Base-by-base conservation (phyloP, 1,140 invertebrate species). In the Neodiprion pinetum region DNA sequence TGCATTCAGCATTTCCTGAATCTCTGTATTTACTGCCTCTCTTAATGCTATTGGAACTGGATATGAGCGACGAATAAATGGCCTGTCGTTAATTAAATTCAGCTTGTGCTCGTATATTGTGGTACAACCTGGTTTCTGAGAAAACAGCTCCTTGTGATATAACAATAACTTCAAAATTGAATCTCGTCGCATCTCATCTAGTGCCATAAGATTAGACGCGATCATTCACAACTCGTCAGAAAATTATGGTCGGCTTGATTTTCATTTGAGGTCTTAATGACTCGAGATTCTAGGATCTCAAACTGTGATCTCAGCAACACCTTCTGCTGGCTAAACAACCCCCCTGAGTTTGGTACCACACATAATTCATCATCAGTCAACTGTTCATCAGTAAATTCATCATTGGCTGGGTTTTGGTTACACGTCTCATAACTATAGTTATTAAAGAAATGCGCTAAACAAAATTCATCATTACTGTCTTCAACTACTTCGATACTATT, bases 11-110 rank as follows among this genome's bases (percentile, higher is more conserved):
- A 81, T 78, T 48, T 71, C 23, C 0, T 74, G 9, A 8, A 82
- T 71, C 23, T 68, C 40, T 40, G 67, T 11, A 11, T 74, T 70
- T 23, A 74, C 74, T 23, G 66, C 74, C 14, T 48, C 9, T 14
- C 75, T 14, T 8, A 76, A 10, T 53, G 8, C 14, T 1, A 74
- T 67, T 7, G 79, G 78, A 12, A 82, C 71, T 5, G 79, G 80
- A 74, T 82, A 80, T 1, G 78, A 66, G 40, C 71, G 9, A 9
- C 50, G 50, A 9, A 53, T 14, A 53, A 9, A 53, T 53, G 50
- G 9, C 9, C 14, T 53, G 50, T 53, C 14, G 9, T 53, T 53
- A 9, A 53, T 53, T 14, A 53, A 53, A 9, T 53, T 53, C 9
- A 53, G 9, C 14, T 14, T 53, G 14, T 53, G 50, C 50, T 53